These are phyloP conservation scores for Vanessa tameamea DNA, from an alignment of 1,140 invertebrate genomes.

Conservation along the genomic window DNA sequence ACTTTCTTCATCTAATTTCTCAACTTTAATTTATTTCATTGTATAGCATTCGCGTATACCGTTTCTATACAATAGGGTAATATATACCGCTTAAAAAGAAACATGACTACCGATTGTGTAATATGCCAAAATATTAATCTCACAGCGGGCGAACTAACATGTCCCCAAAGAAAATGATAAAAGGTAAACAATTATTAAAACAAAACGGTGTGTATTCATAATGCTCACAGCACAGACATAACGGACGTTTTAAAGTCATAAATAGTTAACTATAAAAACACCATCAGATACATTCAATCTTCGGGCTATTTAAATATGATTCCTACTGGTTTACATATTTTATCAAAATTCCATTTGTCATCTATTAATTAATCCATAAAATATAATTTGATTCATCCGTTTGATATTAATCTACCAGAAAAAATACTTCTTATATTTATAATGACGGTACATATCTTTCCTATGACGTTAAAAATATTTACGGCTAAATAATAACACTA, in stretches of 20 bases:
- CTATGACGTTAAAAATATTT: too few species aligned
- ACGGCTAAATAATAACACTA: too few species aligned
- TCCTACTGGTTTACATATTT: background rate
- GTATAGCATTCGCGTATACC: background rate
- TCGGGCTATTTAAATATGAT: background rate
- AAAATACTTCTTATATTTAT: background rate
- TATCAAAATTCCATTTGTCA: background rate
- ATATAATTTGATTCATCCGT: background rate
- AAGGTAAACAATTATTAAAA: background rate
- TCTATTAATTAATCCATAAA: background rate
- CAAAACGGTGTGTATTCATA: background rate
- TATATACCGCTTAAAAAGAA: background rate
- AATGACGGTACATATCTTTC: background rate
- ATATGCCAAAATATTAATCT: background rate
- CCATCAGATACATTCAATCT: background rate
- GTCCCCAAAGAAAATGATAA: slow-evolving; percentile 6
- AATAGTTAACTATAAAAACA: background rate
- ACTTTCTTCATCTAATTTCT: background rate
- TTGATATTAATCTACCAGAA: background rate
- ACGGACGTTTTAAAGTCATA: background rate
- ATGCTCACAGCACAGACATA: background rate
- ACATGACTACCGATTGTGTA: background rate
- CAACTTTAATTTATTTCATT: background rate
- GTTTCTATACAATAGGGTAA: background rate
- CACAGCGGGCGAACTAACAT: slow-evolving; percentile 1